Conservation (phyloP, 2,113 vertebrate species). For the Onychostruthus taczanowskii region DNA sequence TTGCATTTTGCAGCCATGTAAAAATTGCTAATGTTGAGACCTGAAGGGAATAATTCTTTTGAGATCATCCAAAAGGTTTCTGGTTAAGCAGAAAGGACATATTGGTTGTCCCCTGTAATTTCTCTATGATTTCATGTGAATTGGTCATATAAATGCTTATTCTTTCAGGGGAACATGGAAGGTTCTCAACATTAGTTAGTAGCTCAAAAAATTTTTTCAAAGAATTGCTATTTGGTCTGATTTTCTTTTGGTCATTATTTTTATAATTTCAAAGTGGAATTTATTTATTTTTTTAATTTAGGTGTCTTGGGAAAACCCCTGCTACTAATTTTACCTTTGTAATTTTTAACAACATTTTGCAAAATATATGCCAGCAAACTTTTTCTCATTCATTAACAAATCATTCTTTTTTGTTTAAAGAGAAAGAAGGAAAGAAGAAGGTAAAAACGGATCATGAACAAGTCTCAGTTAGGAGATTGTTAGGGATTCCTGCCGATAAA, state of each 20-base stretch:
- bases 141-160: neutral
- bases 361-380: neutral
- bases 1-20: neutral
- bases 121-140: neutral
- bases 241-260: neutral
- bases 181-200: neutral
- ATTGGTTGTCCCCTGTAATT: neutral
- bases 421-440: neutral
- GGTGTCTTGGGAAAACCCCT: neutral
- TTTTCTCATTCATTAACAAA: neutral
- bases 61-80: neutral
- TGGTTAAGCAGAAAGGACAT: neutral
- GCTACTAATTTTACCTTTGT: neutral
- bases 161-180: neutral
- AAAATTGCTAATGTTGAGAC: neutral
- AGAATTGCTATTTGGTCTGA: neutral
- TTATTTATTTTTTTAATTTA: neutral
- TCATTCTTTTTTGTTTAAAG: neutral
- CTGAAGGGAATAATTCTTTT: neutral
- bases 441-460: neutral
- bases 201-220: neutral
- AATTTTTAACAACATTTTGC: neutral
- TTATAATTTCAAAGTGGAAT: neutral
- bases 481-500: no score
- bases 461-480: neutral